Evolutionary conservation across 2,113 vertebrate genomes (phyloP), one percentile per base, ranked within the genome.

Genomic region (Chaenogobius annularis): DNA sequence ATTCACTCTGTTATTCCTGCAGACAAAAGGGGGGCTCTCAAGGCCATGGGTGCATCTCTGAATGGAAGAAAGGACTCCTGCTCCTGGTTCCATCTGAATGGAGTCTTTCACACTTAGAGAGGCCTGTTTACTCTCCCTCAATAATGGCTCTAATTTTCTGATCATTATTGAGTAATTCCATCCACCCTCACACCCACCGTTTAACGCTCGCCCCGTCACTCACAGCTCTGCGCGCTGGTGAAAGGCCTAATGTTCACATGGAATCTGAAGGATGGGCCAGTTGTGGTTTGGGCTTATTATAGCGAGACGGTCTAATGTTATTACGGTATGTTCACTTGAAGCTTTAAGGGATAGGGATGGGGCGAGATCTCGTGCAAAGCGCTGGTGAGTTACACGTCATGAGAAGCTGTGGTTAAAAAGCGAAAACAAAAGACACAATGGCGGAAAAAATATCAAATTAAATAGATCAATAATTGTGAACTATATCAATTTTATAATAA

Each of bases 61-160:
- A 89, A 88, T 89, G 85, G 88, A 89, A 92, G 89, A 92, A 93
- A 92, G 87, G 83, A 87, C 82, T 78, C 81, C 76, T 81, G 91
- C 90, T 93, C 87, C 90, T 88, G 92, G 77, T 88, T 85, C 74
- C 47, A 68, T 73, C 83, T 93, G 92, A 94, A 94, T 92, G 58
- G 89, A 69, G 75, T 91, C 92, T 93, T 93, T 93, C 93, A 93
- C 89, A 84, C 90, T 77, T 72, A 83, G 82, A 89, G 88, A 83
- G 91, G 89, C 89, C 90, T 93, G 93, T 94, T 94, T 94, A 93
- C 93, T 91, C 92, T 91, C 81, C 87, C 79, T 87, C 80, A 91
- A 93, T 93, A 93, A 93, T 93, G 88, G 87, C 86, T 90, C 92
- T 92, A 92, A 92, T 93, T 93, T 93, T 93, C 87, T 85, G 88